phyloP scores from a whole-genome alignment of 2,113 vertebrate genomes.

The Pelusios castaneus region DNA sequence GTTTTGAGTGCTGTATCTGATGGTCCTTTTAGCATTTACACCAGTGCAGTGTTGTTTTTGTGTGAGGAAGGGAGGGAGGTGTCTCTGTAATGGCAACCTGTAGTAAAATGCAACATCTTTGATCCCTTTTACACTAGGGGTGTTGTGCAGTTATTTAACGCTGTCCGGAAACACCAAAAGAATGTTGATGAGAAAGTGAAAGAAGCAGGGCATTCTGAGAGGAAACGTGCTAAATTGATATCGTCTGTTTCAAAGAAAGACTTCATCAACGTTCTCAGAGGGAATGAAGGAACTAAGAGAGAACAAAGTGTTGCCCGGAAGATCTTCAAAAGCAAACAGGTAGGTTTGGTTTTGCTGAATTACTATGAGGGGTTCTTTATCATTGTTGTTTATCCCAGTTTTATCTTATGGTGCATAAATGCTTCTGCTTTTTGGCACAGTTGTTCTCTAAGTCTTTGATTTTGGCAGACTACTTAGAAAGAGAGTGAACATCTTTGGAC shows the following conservation, averaged over 20 bases:
- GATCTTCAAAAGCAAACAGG: slow-evolving; percentile 57
- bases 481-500: not conserved
- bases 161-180: slow-evolving; percentile 90
- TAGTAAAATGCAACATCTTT: not conserved
- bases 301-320: slow-evolving; percentile 41
- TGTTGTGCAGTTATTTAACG: slow-evolving; percentile 95
- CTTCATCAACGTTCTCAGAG: slow-evolving; percentile 90
- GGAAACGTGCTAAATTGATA: slow-evolving; percentile 89
- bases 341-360: slow-evolving; percentile 52
- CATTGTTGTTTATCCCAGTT: not conserved
- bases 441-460: not conserved
- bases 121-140: slow-evolving; percentile 76
- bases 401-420: not conserved
- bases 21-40: not conserved
- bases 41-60: not conserved
- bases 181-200: slow-evolving; percentile 85
- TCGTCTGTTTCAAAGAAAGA: slow-evolving; percentile 91
- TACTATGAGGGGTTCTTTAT: not conserved
- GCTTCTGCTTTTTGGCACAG: not conserved
- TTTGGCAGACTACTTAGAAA: not conserved
- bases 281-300: slow-evolving; percentile 60
- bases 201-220: slow-evolving; percentile 85
- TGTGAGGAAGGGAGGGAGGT: rapidly evolving
- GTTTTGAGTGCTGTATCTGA: not conserved
- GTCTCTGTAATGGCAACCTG: not conserved